Conservation (phyloP, 2,888 invertebrate species). For the Phyllotreta cruciferae region DNA sequence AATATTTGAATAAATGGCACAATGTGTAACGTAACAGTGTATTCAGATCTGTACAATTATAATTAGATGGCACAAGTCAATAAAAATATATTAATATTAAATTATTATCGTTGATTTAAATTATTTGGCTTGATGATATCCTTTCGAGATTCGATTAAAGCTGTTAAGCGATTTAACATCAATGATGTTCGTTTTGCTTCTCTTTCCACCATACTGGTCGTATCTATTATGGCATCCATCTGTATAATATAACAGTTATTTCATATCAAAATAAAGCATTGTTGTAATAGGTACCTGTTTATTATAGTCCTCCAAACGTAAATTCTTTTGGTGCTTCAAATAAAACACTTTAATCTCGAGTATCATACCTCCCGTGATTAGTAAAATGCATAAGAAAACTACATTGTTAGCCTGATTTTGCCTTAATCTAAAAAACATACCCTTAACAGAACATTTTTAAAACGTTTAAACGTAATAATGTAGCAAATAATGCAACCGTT, state of each 20-base stretch:
- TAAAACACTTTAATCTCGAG: slow-evolving; percentile 49
- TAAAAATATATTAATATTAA: too few species aligned
- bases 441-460: background rate
- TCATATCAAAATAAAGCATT: background rate
- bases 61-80: too few species aligned
- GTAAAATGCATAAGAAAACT: slow-evolving; percentile 46
- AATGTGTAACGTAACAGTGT: too few species aligned
- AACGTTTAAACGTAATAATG: background rate
- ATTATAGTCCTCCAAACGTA: slow-evolving; percentile 46
- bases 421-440: slow-evolving; percentile 45
- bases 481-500: too few species aligned
- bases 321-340: slow-evolving; percentile 47
- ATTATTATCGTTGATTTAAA: too few species aligned
- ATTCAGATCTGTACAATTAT: too few species aligned
- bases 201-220: slow-evolving; percentile 8
- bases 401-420: slow-evolving; percentile 47
- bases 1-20: too few species aligned
- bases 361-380: slow-evolving; percentile 47
- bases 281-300: slow-evolving; percentile 41
- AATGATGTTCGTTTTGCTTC: slow-evolving; percentile 14
- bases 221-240: slow-evolving; percentile 3
- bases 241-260: background rate
- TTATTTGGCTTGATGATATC: background rate
- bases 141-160: slow-evolving; percentile 12
- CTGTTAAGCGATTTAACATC: slow-evolving; percentile 5